Conservation (phyloP, 2,888 invertebrate genomes). For the Chaetogeoica ovagalla region DNA sequence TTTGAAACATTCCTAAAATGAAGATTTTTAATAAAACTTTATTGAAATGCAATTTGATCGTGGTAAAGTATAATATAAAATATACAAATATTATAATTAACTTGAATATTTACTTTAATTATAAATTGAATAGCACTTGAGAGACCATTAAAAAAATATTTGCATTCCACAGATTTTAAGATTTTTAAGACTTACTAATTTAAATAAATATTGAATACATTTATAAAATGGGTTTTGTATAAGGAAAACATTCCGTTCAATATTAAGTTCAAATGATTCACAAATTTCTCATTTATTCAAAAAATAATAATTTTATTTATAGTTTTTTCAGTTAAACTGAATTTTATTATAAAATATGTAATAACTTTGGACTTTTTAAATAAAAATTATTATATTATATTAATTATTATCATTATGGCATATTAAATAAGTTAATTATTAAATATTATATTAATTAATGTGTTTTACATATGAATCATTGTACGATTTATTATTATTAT, state of each 20-base stretch:
- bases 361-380: no score
- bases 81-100: not conserved
- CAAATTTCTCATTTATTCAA: not conserved
- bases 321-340: not conserved
- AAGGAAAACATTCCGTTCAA: not conserved
- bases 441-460: no score
- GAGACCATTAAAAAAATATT: constrained; percentile 14
- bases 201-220: no score
- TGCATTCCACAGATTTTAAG: not conserved
- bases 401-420: no score
- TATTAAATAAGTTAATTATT: no score
- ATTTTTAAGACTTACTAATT: not conserved
- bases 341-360: not conserved
- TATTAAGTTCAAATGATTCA: not conserved
- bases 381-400: no score
- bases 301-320: not conserved
- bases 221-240: not conserved
- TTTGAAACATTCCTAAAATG: no score
- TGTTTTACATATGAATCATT: no score
- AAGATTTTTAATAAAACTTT: no score
- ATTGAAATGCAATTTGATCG: no score
- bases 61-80: no score
- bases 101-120: not conserved
- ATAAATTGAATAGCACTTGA: constrained; percentile 24
- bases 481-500: not conserved